phyloP scores from a whole-genome alignment of 1,140 invertebrate species.

The Hermatobates lingyangjiaoensis region DNA sequence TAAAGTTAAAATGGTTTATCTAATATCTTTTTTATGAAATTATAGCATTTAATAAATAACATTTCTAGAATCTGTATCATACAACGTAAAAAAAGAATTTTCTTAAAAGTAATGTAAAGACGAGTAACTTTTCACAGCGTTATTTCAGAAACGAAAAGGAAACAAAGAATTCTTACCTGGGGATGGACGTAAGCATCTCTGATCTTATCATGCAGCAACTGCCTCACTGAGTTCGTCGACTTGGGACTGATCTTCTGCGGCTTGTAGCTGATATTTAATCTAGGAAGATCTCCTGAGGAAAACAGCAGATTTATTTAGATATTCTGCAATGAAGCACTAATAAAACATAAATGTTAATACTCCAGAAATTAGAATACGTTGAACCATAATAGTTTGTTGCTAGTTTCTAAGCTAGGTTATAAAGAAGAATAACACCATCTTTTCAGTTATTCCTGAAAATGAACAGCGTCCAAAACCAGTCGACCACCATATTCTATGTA shows the following conservation, averaged over 20 bases:
- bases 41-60: too few species aligned
- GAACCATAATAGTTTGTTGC: background rate
- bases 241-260: constrained; percentile 99
- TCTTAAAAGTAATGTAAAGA: too few species aligned
- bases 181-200: constrained; percentile 93
- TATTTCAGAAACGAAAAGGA: background rate
- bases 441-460: too few species aligned
- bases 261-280: constrained; percentile 96
- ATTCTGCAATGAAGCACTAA: background rate
- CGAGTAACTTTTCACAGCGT: too few species aligned
- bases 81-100: too few species aligned
- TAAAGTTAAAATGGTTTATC: too few species aligned
- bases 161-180: constrained; percentile 32
- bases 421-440: too few species aligned
- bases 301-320: constrained; percentile 2
- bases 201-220: constrained; percentile 88
- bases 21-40: too few species aligned
- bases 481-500: too few species aligned
- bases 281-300: constrained; percentile 52
- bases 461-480: too few species aligned
- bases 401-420: background rate
- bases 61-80: too few species aligned
- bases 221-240: constrained; percentile 69
- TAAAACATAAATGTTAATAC: background rate
- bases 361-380: background rate